Conservation (phyloP, 2,888 invertebrate species). For the Rugalucina vietnamica region DNA sequence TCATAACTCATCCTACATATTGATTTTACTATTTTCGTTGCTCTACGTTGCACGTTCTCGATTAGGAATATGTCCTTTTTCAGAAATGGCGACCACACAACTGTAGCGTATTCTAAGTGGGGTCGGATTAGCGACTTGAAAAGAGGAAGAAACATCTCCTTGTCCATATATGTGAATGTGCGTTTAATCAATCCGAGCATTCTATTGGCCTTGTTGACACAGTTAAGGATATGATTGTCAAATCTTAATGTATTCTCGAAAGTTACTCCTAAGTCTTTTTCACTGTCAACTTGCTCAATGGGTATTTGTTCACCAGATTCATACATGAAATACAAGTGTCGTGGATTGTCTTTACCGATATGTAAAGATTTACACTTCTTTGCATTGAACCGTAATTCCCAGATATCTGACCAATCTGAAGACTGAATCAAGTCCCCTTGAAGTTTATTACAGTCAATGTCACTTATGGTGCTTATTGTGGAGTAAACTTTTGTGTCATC, state of each 20-base stretch:
- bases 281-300: background rate
- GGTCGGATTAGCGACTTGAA: background rate
- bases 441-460: background rate
- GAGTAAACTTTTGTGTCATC: background rate
- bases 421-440: background rate
- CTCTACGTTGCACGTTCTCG: no score
- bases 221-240: background rate
- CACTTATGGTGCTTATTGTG: background rate
- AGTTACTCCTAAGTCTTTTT: slow-evolving; percentile 2
- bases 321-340: background rate
- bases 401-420: background rate
- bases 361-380: background rate
- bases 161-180: slow-evolving; percentile 12
- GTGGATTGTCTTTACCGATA: background rate
- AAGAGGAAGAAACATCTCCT: background rate
- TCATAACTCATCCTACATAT: background rate
- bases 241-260: background rate
- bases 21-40: no score
- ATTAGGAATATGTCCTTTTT: background rate
- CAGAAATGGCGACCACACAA: background rate
- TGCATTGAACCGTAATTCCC: background rate
- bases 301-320: background rate
- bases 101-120: no score
- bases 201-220: background rate
- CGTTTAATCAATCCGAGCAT: background rate